Evolutionary conservation across 2,888 invertebrate genomes (phyloP), one percentile per base, ranked within the genome.

Genomic region (Lordiphosa fenestrarum): DNA sequence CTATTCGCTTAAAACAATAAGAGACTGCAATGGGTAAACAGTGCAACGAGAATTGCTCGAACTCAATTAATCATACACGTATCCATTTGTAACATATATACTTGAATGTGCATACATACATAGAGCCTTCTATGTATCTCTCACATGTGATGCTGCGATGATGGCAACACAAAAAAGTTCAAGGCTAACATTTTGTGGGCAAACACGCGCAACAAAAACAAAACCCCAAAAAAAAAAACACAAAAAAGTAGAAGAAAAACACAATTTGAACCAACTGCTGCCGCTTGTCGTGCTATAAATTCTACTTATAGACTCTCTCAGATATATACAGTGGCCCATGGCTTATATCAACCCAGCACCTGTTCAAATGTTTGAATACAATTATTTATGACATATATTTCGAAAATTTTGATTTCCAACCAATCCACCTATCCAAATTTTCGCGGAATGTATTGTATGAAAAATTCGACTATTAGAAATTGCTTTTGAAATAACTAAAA

Each of bases 171-270:
- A 61, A 81, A 78, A 81, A 84, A 77, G 77, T 77, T 77, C 77
- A 77, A 77, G 77, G 77, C 76, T 65, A 71, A 53, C 52, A 56
- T 61, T 68, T 68, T 50, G 80, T 74, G 66, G 62, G 71, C 74
- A 84, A 30, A 70, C 78, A 73, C 52, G 71, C 71, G 66, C 66
- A 56, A 51, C 48, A 39, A 35, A 25, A 41, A 51, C 36, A 67
- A 60, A 56, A 46, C 41, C 23, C 62, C 56, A 51, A 41, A 60
- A 41, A 41, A 6, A 39, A 48, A 6, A 48, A 52, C n/a, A 55
- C 41, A 46, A 13, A 12, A 21, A 19, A 37, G 10, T 35, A 12
- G 36, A 37, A 48, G 12, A 37, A 40, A 41, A 50, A 46, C 10
- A 66, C 40, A 19, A 47, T 58, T 21, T 57, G 30, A 48, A 47